Conservation (phyloP, 2,797 vertebrate genomes). For the Acrossocheilus fasciatus region DNA sequence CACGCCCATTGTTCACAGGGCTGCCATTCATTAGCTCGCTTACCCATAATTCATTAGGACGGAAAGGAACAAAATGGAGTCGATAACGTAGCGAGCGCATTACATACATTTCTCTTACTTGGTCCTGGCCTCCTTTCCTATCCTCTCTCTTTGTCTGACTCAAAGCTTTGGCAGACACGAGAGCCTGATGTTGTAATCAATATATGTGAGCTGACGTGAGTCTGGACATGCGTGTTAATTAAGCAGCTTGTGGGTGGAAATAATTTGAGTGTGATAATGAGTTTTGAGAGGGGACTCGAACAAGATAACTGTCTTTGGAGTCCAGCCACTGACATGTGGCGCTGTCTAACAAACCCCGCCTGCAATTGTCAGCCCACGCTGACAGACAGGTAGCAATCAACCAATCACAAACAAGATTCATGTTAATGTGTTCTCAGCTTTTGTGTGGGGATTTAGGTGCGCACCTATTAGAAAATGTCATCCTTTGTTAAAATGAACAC, state of each 20-base stretch:
- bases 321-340: constrained; percentile 42
- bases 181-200: constrained; percentile 80
- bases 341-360: constrained; percentile 31
- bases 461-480: constrained; percentile 25
- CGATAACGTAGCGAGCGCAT: constrained; percentile 60
- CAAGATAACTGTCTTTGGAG: constrained; percentile 68
- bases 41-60: constrained; percentile 68
- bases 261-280: constrained; percentile 84
- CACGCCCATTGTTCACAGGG: constrained; percentile 67
- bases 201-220: constrained; percentile 78
- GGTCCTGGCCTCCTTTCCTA: constrained; percentile 51
- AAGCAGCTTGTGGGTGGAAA: constrained; percentile 82
- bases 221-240: constrained; percentile 83
- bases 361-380: constrained; percentile 7
- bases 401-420: constrained; percentile 22
- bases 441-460: background rate
- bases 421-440: background rate
- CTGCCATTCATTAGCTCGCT: constrained; percentile 62
- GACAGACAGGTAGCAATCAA: constrained; percentile 40
- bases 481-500: constrained; percentile 27
- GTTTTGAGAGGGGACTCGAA: constrained; percentile 76
- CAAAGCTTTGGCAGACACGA: constrained; percentile 57
- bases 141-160: constrained; percentile 67
- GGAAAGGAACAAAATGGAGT: constrained; percentile 63
- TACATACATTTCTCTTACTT: constrained; percentile 58